A percentile compares a stretch with the other conserved stretches of the same genome.
phyloP scores from a whole-genome alignment of 2,113 vertebrate genomes.

The Apteryx mantelli region DNA sequence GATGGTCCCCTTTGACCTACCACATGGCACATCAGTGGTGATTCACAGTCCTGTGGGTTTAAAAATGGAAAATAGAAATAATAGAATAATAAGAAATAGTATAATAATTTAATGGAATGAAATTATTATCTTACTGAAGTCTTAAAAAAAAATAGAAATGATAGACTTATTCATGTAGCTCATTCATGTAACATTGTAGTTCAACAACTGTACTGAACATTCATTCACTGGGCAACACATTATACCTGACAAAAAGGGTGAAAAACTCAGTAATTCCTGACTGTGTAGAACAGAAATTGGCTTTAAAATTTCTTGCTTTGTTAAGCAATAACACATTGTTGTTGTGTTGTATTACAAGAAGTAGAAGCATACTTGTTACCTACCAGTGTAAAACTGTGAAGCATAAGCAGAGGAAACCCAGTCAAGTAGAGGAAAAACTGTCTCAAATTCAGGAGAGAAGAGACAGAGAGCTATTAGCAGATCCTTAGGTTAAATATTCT shows the following conservation, averaged over 20 bases:
- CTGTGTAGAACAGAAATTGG: not conserved
- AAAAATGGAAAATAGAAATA: conserved; percentile 26
- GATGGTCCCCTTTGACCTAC: conserved; percentile 9
- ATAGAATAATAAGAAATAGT: not conserved
- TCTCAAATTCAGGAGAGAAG: not conserved
- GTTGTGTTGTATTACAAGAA: not conserved
- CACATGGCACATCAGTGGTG: not conserved
- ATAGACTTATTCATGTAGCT: not conserved
- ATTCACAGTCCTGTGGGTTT: not conserved
- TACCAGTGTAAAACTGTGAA: not conserved
- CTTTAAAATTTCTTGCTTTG: conserved; percentile 17
- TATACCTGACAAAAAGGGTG: not conserved
- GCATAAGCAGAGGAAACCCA: not conserved
- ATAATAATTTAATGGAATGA: not conserved
- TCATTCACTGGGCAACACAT: not conserved
- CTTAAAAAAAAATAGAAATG: not conserved
- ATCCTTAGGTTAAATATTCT: not conserved
- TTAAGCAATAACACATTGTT: not conserved
- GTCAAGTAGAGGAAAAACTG: not conserved
- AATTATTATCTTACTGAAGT: not conserved
- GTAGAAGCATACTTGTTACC: not conserved
- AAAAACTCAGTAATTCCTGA: not conserved
- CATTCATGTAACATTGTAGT: not conserved
- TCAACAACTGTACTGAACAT: not conserved
- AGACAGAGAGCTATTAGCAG: not conserved